These are phyloP conservation scores for Proterorhinus semilunaris DNA, from an alignment of 2,113 vertebrate species.

Conservation along the genomic window DNA sequence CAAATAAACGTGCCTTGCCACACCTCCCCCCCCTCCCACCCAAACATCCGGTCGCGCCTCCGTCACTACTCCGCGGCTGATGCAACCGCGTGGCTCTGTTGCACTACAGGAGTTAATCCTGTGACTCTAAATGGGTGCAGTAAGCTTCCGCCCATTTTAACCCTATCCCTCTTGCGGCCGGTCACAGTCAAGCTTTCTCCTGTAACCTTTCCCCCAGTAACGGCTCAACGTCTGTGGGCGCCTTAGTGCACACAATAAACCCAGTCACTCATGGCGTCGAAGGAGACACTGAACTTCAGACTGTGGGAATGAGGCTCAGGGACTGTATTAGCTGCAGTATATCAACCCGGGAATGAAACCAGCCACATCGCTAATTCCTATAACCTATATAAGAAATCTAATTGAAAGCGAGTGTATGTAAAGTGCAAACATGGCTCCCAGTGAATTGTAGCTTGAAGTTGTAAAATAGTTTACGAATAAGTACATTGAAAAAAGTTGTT, in stretches of 20 bases:
- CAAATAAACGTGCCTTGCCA: background rate
- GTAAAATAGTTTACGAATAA: background rate
- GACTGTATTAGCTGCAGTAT: background rate
- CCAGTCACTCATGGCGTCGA: constrained; percentile 11
- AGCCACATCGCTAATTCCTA: background rate
- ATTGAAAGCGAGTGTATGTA: background rate
- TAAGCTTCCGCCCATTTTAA: constrained; percentile 24
- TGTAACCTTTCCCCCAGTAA: constrained; percentile 68
- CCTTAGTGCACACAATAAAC: constrained; percentile 28
- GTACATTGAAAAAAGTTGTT: no score
- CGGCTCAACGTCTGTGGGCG: constrained; percentile 30
- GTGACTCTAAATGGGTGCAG: constrained; percentile 25
- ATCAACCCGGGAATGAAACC: background rate
- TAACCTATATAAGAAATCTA: background rate
- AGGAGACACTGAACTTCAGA: constrained; percentile 41
- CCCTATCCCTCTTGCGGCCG: constrained; percentile 21
- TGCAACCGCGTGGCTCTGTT: constrained; percentile 67
- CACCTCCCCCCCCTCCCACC: background rate
- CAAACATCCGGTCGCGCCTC: constrained; percentile 9
- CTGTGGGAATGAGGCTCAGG: constrained; percentile 36
- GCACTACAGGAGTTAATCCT: constrained; percentile 63
- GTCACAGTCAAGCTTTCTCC: constrained; percentile 37
- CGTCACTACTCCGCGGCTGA: constrained; percentile 62
- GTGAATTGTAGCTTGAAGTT: background rate
- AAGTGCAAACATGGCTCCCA: background rate